These are phyloP conservation scores for Atrichornis clamosus DNA, from an alignment of 2,113 vertebrate genomes.

Conservation along the genomic window DNA sequence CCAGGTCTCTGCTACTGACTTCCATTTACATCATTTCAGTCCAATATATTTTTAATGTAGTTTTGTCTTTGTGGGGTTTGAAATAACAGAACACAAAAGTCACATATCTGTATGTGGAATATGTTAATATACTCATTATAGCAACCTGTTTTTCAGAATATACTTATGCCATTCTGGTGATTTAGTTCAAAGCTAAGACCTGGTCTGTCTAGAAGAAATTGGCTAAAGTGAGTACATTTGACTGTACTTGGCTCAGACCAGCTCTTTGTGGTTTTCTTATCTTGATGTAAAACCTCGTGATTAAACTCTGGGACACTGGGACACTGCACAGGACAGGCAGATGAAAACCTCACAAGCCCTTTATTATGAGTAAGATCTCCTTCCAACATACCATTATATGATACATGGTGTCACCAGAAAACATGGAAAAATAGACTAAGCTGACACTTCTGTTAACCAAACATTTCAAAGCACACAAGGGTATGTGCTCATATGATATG, in stretches of 20 bases:
- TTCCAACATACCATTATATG: background rate
- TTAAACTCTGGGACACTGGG: background rate
- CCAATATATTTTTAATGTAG: background rate
- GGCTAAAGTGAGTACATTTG: background rate
- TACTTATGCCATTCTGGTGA: background rate
- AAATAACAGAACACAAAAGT: background rate
- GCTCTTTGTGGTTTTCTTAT: background rate
- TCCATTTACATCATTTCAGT: background rate
- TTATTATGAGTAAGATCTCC: background rate
- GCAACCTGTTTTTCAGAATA: background rate
- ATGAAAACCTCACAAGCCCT: background rate
- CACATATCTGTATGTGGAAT: background rate
- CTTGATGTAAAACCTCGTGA: background rate
- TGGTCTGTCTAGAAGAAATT: background rate
- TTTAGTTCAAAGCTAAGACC: background rate
- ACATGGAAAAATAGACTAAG: background rate
- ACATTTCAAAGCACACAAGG: background rate
- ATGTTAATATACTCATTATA: background rate
- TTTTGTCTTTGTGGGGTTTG: background rate
- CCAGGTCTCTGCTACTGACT: background rate
- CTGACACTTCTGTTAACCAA: background rate
- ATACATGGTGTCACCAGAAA: background rate
- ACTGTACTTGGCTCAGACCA: background rate
- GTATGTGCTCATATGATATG: background rate
- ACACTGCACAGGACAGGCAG: background rate